Evolutionary conservation across 1,140 invertebrate genomes (phyloP).

Genomic region (Pseudomyrmex pallidus): DNA sequence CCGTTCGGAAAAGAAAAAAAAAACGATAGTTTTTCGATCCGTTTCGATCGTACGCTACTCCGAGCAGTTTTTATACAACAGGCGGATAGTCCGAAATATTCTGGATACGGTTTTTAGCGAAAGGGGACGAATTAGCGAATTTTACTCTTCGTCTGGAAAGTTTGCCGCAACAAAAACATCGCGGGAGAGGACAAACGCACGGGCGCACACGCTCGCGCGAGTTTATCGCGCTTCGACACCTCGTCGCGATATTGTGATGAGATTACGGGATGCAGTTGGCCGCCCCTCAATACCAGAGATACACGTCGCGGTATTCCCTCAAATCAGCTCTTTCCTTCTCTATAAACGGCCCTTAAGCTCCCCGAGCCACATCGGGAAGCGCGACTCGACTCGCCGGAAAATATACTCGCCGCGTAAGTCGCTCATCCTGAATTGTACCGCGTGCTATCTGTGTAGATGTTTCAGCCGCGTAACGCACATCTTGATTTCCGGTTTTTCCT

Average conservation of each 20-base stretch:
- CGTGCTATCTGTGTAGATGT: not conserved
- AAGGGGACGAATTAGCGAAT: constrained; percentile 41
- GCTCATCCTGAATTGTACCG: not conserved
- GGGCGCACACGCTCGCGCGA: constrained; percentile 70
- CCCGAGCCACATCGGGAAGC: constrained; percentile 1
- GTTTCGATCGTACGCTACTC: not conserved
- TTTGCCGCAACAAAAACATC: constrained; percentile 76
- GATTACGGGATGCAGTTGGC: constrained; percentile 84
- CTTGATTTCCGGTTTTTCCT: not conserved
- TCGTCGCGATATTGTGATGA: constrained; percentile 84
- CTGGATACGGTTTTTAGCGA: not conserved
- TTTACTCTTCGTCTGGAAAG: constrained; percentile 59
- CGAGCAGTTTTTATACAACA: not conserved
- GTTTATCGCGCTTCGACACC: constrained; percentile 84
- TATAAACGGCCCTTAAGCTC: constrained; percentile 56
- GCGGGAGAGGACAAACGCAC: constrained; percentile 67
- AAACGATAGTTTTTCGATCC: not conserved
- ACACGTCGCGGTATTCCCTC: constrained; percentile 76
- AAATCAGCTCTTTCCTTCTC: constrained; percentile 61
- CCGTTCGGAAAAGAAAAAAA: not conserved
- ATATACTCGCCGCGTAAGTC: constrained; percentile 36
- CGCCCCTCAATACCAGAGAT: constrained; percentile 82
- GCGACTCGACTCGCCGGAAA: constrained; percentile 39
- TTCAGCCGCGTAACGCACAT: not conserved
- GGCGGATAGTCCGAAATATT: not conserved